A percentile compares a stretch with the other conserved stretches of the same genome.
Evolutionary conservation across 2,888 invertebrate genomes (phyloP).

Genomic region (Hirtodrosophila confusa): DNA sequence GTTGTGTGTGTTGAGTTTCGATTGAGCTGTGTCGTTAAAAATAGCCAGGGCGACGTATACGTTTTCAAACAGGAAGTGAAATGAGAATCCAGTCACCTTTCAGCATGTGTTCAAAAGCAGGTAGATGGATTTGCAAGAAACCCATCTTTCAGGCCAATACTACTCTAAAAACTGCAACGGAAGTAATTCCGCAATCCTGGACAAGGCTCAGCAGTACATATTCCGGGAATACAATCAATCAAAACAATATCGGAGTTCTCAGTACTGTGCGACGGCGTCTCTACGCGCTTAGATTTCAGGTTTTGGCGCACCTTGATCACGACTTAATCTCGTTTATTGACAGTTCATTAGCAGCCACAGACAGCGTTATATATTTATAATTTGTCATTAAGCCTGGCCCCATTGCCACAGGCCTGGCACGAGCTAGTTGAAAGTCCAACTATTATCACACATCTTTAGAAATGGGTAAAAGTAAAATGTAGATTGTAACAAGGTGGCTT

Average conservation of each 20-base stretch:
- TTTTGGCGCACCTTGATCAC: slow-evolving; percentile 64
- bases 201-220: slow-evolving; percentile 1
- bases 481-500: no score
- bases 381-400: slow-evolving; percentile 18
- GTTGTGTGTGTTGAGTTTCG: slow-evolving; percentile 30
- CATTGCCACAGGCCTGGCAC: slow-evolving; percentile 17
- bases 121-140: slow-evolving; percentile 21
- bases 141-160: slow-evolving; percentile 10
- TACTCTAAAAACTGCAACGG: slow-evolving; percentile 36
- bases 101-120: slow-evolving; percentile 35
- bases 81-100: slow-evolving; percentile 51
- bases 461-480: no score
- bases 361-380: slow-evolving; percentile 30
- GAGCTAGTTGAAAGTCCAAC: slow-evolving; percentile 7
- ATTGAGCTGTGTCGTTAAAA: slow-evolving; percentile 64
- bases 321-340: slow-evolving; percentile 73
- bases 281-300: slow-evolving; percentile 34
- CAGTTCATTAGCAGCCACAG: slow-evolving; percentile 68
- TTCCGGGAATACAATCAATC: neutral
- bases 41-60: slow-evolving; percentile 41
- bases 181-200: slow-evolving; percentile 45
- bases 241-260: slow-evolving; percentile 4
- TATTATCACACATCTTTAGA: neutral
- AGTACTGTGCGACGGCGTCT: slow-evolving; percentile 2
- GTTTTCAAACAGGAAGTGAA: slow-evolving; percentile 62